These are phyloP conservation scores for Drosophila leontia DNA, from an alignment of 1,140 invertebrate species.

Conservation along the genomic window DNA sequence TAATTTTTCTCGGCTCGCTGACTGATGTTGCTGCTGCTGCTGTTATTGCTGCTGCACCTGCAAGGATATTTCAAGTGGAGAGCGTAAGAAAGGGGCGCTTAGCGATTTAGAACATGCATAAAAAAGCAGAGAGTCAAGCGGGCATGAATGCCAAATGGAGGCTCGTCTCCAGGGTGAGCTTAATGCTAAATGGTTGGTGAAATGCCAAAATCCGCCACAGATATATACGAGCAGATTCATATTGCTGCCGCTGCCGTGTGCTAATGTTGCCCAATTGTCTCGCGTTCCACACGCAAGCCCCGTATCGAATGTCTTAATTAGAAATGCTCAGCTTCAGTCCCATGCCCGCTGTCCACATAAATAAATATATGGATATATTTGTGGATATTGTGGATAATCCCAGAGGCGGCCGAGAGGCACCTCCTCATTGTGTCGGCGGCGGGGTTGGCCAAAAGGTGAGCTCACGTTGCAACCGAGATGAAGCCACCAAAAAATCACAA, in stretches of 20 bases:
- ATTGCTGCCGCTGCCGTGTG: constrained; percentile 40
- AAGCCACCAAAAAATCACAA: constrained; percentile 26
- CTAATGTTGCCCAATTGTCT: constrained; percentile 67
- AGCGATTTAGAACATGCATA: constrained; percentile 22
- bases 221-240: constrained; percentile 53
- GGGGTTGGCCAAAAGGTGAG: constrained; percentile 44
- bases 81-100: constrained; percentile 4
- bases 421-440: constrained; percentile 50
- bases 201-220: constrained; percentile 59
- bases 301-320: constrained; percentile 84
- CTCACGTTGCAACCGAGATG: constrained; percentile 51
- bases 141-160: constrained; percentile 59
- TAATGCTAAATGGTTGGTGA: constrained; percentile 61
- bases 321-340: constrained; percentile 61
- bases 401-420: constrained; percentile 47
- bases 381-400: constrained; percentile 23
- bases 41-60: constrained; percentile 64
- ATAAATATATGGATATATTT: constrained; percentile 49
- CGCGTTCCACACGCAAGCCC: constrained; percentile 77
- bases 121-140: constrained; percentile 7
- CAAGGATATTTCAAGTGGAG: constrained; percentile 19
- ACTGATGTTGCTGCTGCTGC: constrained; percentile 35
- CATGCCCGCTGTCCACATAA: constrained; percentile 40
- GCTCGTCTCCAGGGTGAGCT: constrained; percentile 55
- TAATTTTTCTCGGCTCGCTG: constrained; percentile 46